A percentile compares a stretch with the other conserved stretches of the same genome.
Evolutionary conservation across 2,888 invertebrate genomes (phyloP).

Genomic region (Atherix ibis): DNA sequence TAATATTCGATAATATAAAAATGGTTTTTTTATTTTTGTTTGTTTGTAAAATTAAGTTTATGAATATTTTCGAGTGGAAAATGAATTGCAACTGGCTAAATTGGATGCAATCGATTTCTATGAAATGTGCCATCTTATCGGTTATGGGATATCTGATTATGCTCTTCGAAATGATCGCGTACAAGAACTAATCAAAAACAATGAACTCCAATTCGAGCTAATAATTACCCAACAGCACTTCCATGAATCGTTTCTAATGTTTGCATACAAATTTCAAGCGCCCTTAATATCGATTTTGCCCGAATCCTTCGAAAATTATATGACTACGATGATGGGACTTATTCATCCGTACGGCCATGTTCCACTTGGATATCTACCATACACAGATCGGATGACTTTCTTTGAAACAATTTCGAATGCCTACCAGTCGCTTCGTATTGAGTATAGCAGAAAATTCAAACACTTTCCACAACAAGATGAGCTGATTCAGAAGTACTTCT

Average conservation of each 20-base stretch:
- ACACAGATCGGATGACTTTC: slow-evolving; percentile 34
- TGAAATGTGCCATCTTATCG: slow-evolving; percentile 21
- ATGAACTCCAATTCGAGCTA: slow-evolving; percentile 29
- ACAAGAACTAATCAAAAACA: slow-evolving; percentile 14
- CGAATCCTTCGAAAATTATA: slow-evolving; percentile 32
- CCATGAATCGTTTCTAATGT: slow-evolving; percentile 30
- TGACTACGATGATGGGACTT: slow-evolving; percentile 32
- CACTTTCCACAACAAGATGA: slow-evolving; percentile 25
- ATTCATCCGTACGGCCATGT: slow-evolving; percentile 34
- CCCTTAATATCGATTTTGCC: slow-evolving; percentile 29
- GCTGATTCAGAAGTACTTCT: slow-evolving; percentile 24
- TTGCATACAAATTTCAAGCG: slow-evolving; percentile 27
- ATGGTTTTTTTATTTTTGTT: too few species aligned
- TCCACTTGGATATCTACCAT: slow-evolving; percentile 31
- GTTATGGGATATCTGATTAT: slow-evolving; percentile 20
- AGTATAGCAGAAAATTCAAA: slow-evolving; percentile 21
- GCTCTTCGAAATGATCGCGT: slow-evolving; percentile 20
- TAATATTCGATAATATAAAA: too few species aligned
- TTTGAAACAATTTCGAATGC: slow-evolving; percentile 36
- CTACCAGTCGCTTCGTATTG: slow-evolving; percentile 22
- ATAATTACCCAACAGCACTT: slow-evolving; percentile 33
- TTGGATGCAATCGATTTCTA: slow-evolving; percentile 15
- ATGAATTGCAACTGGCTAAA: slow-evolving; percentile 13
- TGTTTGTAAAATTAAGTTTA: too few species aligned
- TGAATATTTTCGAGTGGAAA: slow-evolving; percentile 3